A percentile compares a stretch with the other conserved stretches of the same genome.
Evolutionary conservation across 2,888 invertebrate species (phyloP).

Genomic region (Autographa pulchrina): DNA sequence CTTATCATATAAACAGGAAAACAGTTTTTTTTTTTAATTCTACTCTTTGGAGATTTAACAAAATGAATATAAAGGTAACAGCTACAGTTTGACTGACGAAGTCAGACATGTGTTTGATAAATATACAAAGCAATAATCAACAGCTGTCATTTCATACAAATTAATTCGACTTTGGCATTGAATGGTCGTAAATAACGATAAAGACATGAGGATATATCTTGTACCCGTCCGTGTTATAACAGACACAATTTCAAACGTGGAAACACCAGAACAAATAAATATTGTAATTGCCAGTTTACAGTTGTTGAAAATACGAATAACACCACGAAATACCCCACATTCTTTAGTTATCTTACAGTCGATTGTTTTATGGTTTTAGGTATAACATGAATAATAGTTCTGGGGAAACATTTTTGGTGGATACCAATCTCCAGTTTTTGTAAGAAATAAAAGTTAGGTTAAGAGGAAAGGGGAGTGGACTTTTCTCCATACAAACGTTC

Average conservation of each 20-base stretch:
- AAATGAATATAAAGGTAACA: not conserved
- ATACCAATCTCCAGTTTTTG: not conserved
- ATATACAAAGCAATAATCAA: constrained; percentile 4
- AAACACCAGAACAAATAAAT: not conserved
- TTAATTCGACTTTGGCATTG: not conserved
- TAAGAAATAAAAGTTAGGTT: not conserved
- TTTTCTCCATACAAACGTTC: too few species aligned
- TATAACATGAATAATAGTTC: not conserved
- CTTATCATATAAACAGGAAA: too few species aligned
- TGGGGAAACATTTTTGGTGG: too few species aligned
- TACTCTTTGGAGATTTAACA: not conserved
- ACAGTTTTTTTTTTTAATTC: not conserved
- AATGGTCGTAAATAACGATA: constrained; percentile 1
- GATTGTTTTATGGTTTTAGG: not conserved
- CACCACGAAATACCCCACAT: not conserved
- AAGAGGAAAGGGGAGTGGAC: too few species aligned
- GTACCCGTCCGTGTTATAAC: not conserved
- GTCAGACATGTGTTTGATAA: not conserved
- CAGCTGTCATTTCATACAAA: constrained; percentile 1
- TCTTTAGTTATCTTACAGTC: not conserved
- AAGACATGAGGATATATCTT: not conserved
- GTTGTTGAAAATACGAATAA: not conserved
- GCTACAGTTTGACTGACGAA: not conserved
- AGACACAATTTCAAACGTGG: constrained; percentile 4
- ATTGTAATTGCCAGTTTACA: not conserved